Percentiles rank a stretch among this genome's conserved stretches.
phyloP scores from a whole-genome alignment of 2,797 vertebrate species.

The Silurus lanzhouensis region DNA sequence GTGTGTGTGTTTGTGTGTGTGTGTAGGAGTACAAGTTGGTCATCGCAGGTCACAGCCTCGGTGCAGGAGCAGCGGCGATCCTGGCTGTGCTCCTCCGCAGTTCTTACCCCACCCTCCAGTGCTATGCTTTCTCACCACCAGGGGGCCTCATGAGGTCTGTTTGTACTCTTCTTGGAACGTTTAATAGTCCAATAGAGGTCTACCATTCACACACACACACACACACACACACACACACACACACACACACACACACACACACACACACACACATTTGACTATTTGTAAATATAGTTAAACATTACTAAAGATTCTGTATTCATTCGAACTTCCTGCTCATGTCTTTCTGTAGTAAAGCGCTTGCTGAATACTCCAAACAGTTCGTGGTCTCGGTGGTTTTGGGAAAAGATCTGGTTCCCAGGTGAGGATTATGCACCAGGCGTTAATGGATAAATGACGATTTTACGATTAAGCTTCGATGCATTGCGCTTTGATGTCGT shows the following conservation, averaged over 20 bases:
- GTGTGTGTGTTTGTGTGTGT: slow-evolving; percentile 33
- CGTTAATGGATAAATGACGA: not conserved
- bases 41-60: slow-evolving; percentile 93
- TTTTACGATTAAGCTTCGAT: not conserved
- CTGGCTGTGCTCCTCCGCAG: slow-evolving; percentile 82
- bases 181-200: not conserved
- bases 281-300: not conserved
- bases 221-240: no score
- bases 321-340: not conserved
- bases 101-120: slow-evolving; percentile 81
- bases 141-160: slow-evolving; percentile 91
- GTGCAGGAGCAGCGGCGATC: slow-evolving; percentile 86
- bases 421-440: slow-evolving; percentile 70
- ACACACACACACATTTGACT: not conserved
- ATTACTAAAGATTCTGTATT: not conserved
- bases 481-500: not conserved
- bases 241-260: no score
- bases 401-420: slow-evolving; percentile 93
- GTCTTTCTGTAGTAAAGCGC: slow-evolving; percentile 81
- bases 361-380: slow-evolving; percentile 87
- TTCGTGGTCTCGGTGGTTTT: slow-evolving; percentile 91
- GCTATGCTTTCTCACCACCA: slow-evolving; percentile 94
- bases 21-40: slow-evolving; percentile 91
- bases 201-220: no score
- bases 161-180: no score